Evolutionary conservation across 2,113 vertebrate genomes (phyloP), one percentile per base, ranked within the genome.

Genomic region (Phrynosoma blainvillii): DNA sequence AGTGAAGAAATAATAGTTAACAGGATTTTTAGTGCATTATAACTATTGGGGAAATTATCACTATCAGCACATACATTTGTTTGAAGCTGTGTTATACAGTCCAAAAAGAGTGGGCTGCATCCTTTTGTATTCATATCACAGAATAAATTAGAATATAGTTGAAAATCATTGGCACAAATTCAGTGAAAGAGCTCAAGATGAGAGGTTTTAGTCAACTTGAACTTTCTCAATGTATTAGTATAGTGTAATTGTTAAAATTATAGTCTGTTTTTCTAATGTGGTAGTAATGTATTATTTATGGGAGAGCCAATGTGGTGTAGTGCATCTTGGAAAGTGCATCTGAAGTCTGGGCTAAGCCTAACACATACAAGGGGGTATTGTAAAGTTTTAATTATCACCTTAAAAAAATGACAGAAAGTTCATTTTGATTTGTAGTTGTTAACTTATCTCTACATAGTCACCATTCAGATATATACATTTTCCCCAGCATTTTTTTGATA

Each of bases 1-100:
- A 90, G 42, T 87, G 71, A 85, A 77, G 93, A 89, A 32, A 86
- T 89, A 89, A 93, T 90, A 90, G 84, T 82, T 95, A 91, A 91
- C 93, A 90, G 85, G 79, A 36, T 70, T 76, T 16, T 62, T 62
- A 84, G 0, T 82, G 68, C 88, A 59, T 74, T 93, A 89, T 27
- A 89, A 90, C 36, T 76, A 62, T 47, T 79, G 89, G 25, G 30
- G 18, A 73, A 86, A 89, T 87, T 11, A 78, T 10, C 70, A 65
- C n/a, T 92, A 89, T 89, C 84, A 84, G 71, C 86, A 91, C 89
- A 80, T 56, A 85, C 70, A 20, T 59, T 0, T 66, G 23, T 75
- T 92, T 94, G 89, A 25, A 71, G 76, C 84, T 42, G 10, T 90
- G 25, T 78, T 90, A 78, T 30, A 71, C 0, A 0, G 68, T 86